These are phyloP conservation scores for Drosophila nigritarsus DNA, from an alignment of 2,888 invertebrate genomes.

Conservation along the genomic window DNA sequence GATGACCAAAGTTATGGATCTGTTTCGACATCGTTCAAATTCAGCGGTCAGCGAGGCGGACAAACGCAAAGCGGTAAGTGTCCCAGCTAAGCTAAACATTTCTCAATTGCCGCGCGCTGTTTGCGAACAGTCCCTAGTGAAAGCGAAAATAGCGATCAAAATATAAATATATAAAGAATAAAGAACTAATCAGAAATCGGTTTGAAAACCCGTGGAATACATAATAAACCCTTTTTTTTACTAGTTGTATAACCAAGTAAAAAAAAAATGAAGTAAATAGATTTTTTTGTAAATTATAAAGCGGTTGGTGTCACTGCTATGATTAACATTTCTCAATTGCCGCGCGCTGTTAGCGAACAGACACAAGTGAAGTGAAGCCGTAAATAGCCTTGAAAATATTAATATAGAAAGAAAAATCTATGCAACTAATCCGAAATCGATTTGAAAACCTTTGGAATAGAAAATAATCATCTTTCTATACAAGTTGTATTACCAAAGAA, in stretches of 20 bases:
- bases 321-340: background rate
- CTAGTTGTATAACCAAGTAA: background rate
- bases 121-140: constrained; percentile 3
- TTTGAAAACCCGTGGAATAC: background rate
- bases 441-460: background rate
- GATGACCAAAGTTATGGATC: constrained; percentile 96
- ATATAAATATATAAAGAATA: background rate
- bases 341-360: background rate
- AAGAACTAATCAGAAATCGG: background rate
- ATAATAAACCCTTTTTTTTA: background rate
- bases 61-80: constrained; percentile 89
- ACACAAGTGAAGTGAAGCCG: background rate
- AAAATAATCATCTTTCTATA: background rate
- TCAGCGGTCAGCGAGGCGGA: constrained; percentile 89
- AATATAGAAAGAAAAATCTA: background rate
- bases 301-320: background rate
- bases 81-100: constrained; percentile 31
- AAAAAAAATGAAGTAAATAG: background rate
- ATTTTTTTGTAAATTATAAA: background rate
- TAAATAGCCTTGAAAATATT: background rate
- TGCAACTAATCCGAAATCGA: background rate
- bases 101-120: constrained; percentile 7
- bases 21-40: constrained; percentile 92
- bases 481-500: background rate
- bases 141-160: background rate